Evolutionary conservation across 2,113 vertebrate species (phyloP).

Genomic region (Todiramphus saurophagus): DNA sequence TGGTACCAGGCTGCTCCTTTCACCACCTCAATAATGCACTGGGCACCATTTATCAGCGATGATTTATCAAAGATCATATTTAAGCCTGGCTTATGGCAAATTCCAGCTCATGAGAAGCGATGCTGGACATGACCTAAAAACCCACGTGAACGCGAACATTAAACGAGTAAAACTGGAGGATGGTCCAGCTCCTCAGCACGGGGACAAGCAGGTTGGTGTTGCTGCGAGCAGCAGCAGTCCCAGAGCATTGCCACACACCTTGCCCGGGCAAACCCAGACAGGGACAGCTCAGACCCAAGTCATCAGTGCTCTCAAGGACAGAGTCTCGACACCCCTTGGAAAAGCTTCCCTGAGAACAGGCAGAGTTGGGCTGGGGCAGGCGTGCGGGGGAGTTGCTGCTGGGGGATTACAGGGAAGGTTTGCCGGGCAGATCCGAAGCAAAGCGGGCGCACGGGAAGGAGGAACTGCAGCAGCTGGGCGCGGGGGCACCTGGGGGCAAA

Average conservation of each 20-base stretch:
- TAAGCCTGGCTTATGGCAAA: background rate
- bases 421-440: background rate
- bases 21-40: background rate
- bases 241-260: background rate
- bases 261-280: background rate
- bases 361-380: background rate
- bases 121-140: background rate
- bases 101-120: background rate
- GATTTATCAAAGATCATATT: background rate
- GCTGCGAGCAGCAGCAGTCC: background rate
- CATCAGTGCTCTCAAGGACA: background rate
- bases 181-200: background rate
- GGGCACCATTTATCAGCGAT: background rate
- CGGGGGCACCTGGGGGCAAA: background rate
- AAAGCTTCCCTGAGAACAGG: background rate
- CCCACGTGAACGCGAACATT: fast-evolving
- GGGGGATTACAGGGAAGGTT: background rate
- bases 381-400: background rate
- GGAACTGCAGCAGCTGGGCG: fast-evolving
- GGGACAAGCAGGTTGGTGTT: background rate
- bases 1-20: background rate
- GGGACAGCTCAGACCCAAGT: conserved; percentile 24
- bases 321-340: background rate
- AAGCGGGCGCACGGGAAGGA: background rate
- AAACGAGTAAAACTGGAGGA: background rate